Percentiles rank a stretch among this genome's conserved stretches.
phyloP scores from a whole-genome alignment of 2,797 vertebrate genomes.

The Cyclura pinguis region DNA sequence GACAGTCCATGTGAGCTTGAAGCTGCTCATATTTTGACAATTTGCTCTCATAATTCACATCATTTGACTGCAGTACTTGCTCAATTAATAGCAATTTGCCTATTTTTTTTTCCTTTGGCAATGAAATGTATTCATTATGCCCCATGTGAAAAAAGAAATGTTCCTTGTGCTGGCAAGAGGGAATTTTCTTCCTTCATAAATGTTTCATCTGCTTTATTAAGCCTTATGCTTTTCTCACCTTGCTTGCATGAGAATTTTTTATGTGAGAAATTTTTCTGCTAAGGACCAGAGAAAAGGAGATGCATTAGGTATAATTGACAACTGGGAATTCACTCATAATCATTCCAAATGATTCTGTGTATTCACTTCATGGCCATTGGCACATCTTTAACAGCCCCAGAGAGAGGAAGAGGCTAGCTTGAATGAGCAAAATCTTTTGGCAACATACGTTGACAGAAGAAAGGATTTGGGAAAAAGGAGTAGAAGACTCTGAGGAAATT shows the following conservation, averaged over 20 bases:
- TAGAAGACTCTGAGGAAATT: neutral
- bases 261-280: constrained; percentile 27
- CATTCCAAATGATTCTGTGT: constrained; percentile 8
- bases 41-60: constrained; percentile 1
- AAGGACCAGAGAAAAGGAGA: constrained; percentile 26
- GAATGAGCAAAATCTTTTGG: constrained; percentile 16
- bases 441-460: constrained; percentile 12
- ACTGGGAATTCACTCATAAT: constrained; percentile 34
- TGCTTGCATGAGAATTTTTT: constrained; percentile 28
- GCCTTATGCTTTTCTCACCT: constrained; percentile 22
- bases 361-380: constrained; percentile 6
- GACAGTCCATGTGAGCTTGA: neutral
- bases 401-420: constrained; percentile 14
- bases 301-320: constrained; percentile 33
- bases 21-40: constrained; percentile 24
- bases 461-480: neutral
- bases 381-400: constrained; percentile 22
- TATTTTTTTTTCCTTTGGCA: constrained; percentile 17
- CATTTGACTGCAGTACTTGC: constrained; percentile 7
- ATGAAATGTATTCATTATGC: constrained; percentile 29
- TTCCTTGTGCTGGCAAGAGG: constrained; percentile 22
- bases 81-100: constrained; percentile 32
- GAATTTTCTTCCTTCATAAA: constrained; percentile 40
- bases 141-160: constrained; percentile 5
- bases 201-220: constrained; percentile 23